Conservation (phyloP, 2,888 invertebrate species). For the Apomyelois bistriatella region DNA sequence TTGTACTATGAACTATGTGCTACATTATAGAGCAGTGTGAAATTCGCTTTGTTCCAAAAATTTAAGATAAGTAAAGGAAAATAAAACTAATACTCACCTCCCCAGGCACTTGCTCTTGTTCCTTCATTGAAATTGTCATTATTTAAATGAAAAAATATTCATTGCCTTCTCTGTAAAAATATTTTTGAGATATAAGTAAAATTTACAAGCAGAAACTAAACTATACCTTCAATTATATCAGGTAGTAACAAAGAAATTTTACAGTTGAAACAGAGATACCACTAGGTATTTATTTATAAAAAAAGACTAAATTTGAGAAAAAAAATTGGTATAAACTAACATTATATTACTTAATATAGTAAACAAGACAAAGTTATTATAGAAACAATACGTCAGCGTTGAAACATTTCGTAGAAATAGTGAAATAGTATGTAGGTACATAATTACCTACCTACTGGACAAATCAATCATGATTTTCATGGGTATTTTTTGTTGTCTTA, state of each 20-base stretch:
- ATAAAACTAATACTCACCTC: constrained; percentile 47
- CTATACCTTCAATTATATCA: too few relatives aligned
- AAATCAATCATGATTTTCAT: constrained; percentile 5
- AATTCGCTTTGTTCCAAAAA: too few relatives aligned
- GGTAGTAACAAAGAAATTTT: too few relatives aligned
- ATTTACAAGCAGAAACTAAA: too few relatives aligned
- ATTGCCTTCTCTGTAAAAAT: constrained; percentile 62
- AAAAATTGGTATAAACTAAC: too few relatives aligned
- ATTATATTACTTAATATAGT: background rate
- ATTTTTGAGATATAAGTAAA: background rate
- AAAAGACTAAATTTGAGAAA: too few relatives aligned
- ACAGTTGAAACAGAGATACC: background rate
- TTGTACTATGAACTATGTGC: too few relatives aligned
- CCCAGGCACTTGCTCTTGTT: constrained; percentile 74
- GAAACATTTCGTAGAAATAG: constrained; percentile 1
- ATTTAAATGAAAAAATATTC: constrained; percentile 62
- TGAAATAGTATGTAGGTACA: constrained; percentile 2
- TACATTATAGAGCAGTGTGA: too few relatives aligned
- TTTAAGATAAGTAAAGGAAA: background rate
- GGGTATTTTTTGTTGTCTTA: constrained; percentile 14
- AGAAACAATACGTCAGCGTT: constrained; percentile 1
- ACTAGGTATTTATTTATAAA: background rate
- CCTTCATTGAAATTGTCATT: constrained; percentile 78
- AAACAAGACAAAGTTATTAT: constrained; percentile 4
- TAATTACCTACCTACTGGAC: background rate